Base-by-base conservation (phyloP, 2,888 invertebrate genomes). In the Rhagophthalmus giganteus region DNA sequence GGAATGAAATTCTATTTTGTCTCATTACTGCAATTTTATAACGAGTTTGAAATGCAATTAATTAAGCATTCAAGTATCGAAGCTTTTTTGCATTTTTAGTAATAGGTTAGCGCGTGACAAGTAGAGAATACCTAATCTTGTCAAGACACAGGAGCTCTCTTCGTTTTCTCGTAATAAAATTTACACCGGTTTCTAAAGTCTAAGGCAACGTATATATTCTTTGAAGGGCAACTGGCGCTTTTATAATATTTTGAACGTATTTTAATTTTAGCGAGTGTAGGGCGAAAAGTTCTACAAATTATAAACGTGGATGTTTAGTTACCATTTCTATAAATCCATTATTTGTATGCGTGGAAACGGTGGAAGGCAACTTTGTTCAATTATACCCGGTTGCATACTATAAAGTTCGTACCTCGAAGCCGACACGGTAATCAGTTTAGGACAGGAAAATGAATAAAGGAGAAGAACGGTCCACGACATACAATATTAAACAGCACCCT, bases 51-150 rank as follows among this genome's bases (percentile, higher is more conserved):
- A 74, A 74, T 73, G 71, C 68, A 72, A 74, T 74, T 74, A 74
- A 74, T 73, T 74, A 73, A 66, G 68, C 71, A 74, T 74, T 74
- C 74, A 70, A 71, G 73, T 72, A 72, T 73, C 73, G 74, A 68
- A 68, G 67, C 68, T 69, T 70, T 69, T 63, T 71, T 71, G 70
- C 71, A 69, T 73, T 73, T 74, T 73, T 71, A 69, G 70, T 69
- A 67, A 68, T 70, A 66, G 68, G 63, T 66, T 66, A 60, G 63
- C 60, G 60, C 62, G 66, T 67, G 67, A 72, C 74, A 72, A 73
- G 71, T 67, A 61, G 65, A 65, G 74, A 72, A 74, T 74, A 71
- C 72, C 62, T 74, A 74, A 74, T 73, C 66, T 60, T 63, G 61
- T 62, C 63, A 60, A 60, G 61, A 62, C 57, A 50, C 50, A 46